phyloP scores from a whole-genome alignment of 92 coral and sea anemone species.

The Palythoa grandiflora region DNA sequence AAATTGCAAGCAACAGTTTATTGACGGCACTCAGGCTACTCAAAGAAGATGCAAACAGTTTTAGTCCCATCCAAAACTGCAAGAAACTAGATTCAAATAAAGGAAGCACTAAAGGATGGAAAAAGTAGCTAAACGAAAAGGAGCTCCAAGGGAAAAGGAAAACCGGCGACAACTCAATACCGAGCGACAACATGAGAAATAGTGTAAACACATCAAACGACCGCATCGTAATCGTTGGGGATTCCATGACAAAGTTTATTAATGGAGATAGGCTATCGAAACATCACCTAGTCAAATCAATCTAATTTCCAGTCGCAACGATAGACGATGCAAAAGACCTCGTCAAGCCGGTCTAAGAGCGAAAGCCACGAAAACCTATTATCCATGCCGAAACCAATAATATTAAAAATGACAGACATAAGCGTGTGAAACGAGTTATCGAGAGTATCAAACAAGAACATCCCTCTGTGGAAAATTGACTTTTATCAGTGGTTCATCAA shows the following conservation, averaged over 20 bases:
- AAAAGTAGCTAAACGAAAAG: not conserved
- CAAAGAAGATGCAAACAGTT: not conserved
- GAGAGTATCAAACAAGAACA: no score
- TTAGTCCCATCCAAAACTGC: not conserved
- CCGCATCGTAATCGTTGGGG: not conserved
- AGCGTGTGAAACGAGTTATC: no score
- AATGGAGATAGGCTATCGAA: not conserved
- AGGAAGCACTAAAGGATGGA: not conserved
- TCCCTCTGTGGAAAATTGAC: no score
- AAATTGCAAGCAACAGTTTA: not conserved
- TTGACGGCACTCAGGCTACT: not conserved
- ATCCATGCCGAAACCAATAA: slow-evolving; percentile 21
- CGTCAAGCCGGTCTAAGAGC: slow-evolving; percentile 16
- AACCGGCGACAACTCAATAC: not conserved
- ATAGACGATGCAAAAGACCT: slow-evolving; percentile 9
- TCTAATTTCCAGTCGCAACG: slow-evolving; percentile 23
- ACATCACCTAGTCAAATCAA: not conserved
- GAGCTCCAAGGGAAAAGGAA: not conserved
- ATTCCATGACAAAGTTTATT: slow-evolving; percentile 33
- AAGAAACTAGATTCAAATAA: not conserved
- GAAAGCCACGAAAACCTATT: slow-evolving; percentile 7
- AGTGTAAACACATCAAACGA: not conserved
- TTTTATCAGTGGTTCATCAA: not conserved
- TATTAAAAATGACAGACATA: not conserved
- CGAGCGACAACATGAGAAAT: not conserved